These are phyloP conservation scores for Pachymerium ferrugineum DNA, from an alignment of 2,888 invertebrate genomes.

Conservation along the genomic window DNA sequence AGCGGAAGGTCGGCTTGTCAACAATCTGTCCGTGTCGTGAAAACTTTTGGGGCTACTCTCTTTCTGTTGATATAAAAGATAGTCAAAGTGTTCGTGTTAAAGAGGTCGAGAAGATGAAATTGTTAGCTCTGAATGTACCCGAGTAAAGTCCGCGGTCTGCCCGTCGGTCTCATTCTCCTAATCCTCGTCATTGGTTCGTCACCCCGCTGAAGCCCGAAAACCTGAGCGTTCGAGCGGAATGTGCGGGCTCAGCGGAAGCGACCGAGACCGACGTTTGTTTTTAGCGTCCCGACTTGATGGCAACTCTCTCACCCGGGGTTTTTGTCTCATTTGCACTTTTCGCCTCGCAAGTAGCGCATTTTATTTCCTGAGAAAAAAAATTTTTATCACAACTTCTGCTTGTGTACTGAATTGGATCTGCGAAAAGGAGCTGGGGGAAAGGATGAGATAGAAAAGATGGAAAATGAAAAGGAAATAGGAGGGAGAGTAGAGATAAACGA, in stretches of 20 bases:
- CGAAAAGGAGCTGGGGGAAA: neutral
- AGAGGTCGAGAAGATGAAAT: neutral
- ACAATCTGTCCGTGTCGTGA: constrained; percentile 10
- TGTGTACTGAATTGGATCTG: neutral
- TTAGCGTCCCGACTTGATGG: too few species aligned
- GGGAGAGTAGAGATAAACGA: neutral
- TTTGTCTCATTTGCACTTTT: neutral
- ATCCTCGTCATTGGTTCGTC: constrained; percentile 18
- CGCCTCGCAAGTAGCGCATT: neutral
- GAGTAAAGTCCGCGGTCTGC: constrained; percentile 1
- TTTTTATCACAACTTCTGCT: neutral
- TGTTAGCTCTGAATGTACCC: constrained; percentile 7
- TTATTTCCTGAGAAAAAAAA: neutral
- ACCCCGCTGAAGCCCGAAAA: neutral
- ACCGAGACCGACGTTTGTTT: neutral
- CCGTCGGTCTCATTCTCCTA: constrained; percentile 11
- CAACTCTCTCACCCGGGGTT: too few species aligned
- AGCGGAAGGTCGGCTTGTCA: constrained; percentile 12
- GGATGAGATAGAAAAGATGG: neutral
- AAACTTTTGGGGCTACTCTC: neutral
- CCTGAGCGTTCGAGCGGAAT: neutral
- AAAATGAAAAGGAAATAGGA: neutral
- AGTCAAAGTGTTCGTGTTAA: neutral
- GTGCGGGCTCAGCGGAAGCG: neutral
- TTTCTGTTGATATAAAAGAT: neutral